phyloP scores from a whole-genome alignment of 2,888 invertebrate genomes.

The Drosophila prolongata region DNA sequence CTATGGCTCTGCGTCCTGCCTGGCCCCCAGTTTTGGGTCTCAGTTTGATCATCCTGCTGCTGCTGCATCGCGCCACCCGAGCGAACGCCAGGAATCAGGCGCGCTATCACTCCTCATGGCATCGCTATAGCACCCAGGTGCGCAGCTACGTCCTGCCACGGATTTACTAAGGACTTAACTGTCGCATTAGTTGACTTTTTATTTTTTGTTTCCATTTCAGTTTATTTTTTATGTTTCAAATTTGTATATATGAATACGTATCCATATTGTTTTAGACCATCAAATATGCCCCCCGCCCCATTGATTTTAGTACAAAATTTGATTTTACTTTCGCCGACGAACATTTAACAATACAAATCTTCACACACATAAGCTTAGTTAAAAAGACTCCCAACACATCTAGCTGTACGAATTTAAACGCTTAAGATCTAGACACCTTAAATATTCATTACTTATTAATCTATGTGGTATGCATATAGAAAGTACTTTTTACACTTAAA shows the following conservation, averaged over 20 bases:
- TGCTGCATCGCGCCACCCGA: constrained; percentile 89
- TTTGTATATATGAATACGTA: constrained; percentile 49
- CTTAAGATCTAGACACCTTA: constrained; percentile 43
- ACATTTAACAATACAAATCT: not conserved
- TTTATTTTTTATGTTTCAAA: constrained; percentile 36
- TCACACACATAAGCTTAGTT: constrained; percentile 12
- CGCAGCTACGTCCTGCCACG: constrained; percentile 90
- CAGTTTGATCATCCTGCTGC: constrained; percentile 85
- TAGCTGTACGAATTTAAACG: constrained; percentile 45
- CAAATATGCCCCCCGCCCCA: constrained; percentile 3
- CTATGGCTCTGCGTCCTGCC: constrained; percentile 86
- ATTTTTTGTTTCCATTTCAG: constrained; percentile 19
- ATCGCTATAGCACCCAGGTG: constrained; percentile 91
- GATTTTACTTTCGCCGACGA: constrained; percentile 28
- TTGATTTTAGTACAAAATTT: constrained; percentile 57
- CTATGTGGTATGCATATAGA: constrained; percentile 54
- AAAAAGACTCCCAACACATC: constrained; percentile 7
- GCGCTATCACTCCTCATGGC: constrained; percentile 93
- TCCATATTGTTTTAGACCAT: constrained; percentile 11
- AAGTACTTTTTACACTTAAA: constrained; percentile 45
- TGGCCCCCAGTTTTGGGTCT: constrained; percentile 87
- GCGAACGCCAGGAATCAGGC: constrained; percentile 89
- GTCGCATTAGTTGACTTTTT: constrained; percentile 5
- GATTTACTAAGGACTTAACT: constrained; percentile 86
- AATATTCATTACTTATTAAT: constrained; percentile 15